Base-by-base conservation (phyloP, 2,888 invertebrate species). In the Gandaritis pyraliata region DNA sequence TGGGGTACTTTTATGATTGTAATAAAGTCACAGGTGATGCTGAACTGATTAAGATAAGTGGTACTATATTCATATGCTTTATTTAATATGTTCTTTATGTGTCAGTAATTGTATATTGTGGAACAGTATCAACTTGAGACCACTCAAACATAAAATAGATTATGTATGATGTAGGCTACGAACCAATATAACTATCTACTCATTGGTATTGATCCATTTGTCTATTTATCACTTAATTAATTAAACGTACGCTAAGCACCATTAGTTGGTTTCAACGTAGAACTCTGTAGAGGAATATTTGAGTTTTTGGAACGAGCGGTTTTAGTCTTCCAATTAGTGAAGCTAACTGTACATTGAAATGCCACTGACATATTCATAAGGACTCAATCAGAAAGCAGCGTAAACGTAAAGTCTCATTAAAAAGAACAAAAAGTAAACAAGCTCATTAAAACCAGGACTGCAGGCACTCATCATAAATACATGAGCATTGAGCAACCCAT, bases 11-110 rank as follows among this genome's bases (percentile, higher is more conserved):
- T 61, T 49, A 53, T 52, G 23, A 5, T 29, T 13, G 60, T 18
- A 43, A 51, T 62, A 58, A 54, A 38, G 48, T 58, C 45, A 62
- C 62, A 58, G 50, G 50, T 58, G 58, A 58, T 54, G 53, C 58
- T 45, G 45, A 58, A 58, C 61, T 53, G 61, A 61, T 48, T 48
- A 61, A 33, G n/a, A 18, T 38, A 55, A 50, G 55, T 41, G 50
- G 43, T 43, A 16, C 13, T 52, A 58, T 43, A 49, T 16, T 49
- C 10, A 11, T 15, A 30, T 4, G 38, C 46, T 51, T 57, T 10
- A 52, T 58, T 52, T 30, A 29, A 7, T 30, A 29, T 10, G 16
- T 48, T 12, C 11, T 45, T 41, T 43, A 33, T 50, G 47, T 48
- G 38, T 39, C 33, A 33, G 33, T 33, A 2, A 33, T 33, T 33